Conservation (phyloP, 2,113 vertebrate genomes). For the Bombycilla garrulus region DNA sequence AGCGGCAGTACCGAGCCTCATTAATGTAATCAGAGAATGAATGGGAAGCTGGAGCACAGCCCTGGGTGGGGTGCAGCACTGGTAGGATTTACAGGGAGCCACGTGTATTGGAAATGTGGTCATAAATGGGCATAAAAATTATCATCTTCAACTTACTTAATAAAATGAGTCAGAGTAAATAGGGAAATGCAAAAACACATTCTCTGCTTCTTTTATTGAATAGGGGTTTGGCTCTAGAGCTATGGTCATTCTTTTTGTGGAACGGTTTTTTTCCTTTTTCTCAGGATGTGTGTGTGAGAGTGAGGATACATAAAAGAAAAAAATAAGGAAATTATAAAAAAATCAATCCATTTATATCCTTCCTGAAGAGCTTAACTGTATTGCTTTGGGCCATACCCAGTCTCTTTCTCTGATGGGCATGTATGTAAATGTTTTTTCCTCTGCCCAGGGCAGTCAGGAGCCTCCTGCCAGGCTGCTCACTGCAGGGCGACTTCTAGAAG, state of each 20-base stretch:
- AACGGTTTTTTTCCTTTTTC: not conserved
- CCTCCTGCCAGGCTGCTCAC: not conserved
- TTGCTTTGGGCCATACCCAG: not conserved
- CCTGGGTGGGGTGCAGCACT: not conserved
- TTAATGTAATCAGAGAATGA: not conserved
- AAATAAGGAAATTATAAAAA: not conserved
- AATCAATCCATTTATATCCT: not conserved
- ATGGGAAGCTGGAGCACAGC: not conserved
- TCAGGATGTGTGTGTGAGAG: not conserved
- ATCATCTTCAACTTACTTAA: conserved; percentile 56
- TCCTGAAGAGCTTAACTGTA: not conserved
- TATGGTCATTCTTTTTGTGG: not conserved
- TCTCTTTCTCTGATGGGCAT: not conserved
- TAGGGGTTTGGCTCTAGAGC: not conserved
- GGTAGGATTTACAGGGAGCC: conserved; percentile 56
- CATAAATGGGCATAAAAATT: conserved; percentile 65
- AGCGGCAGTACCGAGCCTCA: not conserved
- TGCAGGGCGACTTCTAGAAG: fast-evolving
- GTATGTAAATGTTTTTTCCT: not conserved
- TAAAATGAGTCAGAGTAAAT: conserved; percentile 66
- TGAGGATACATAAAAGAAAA: not conserved
- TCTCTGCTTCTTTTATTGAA: conserved; percentile 41
- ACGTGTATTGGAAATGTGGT: conserved; percentile 51
- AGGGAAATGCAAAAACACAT: conserved; percentile 62
- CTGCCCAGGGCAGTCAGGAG: not conserved